Evolutionary conservation across 2,113 vertebrate species (phyloP), one percentile per base, ranked within the genome.

Genomic region (Trogon surrucura): DNA sequence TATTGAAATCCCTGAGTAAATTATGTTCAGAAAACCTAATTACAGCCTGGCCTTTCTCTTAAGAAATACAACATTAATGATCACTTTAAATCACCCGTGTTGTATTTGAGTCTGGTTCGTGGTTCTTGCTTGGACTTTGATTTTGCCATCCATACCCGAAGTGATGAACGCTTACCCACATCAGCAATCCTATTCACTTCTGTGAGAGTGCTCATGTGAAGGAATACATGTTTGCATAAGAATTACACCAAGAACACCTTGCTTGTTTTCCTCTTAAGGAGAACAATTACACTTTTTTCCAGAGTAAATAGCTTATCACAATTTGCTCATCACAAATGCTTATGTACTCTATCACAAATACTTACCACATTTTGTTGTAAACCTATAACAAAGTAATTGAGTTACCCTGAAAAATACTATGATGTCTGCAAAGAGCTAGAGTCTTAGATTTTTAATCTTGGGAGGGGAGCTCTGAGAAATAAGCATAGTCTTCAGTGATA

Each of bases 1-100:
- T 88, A 82, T 38, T 75, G 45, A 85, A 95, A 91, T 82, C 89
- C 16, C 81, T 70, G 10, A 69, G 61, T 89, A 95, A 95, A 94
- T 91, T 65, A 69, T 60, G 25, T 69, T 85, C 66, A 80, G 27
- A 91, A 91, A 95, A 85, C 85, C 80, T 94, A 89, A 80, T 93
- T 85, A 89, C 21, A 58, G 30, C 13, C 30, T 91, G 89, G 78
- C 50, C 27, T 82, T 94, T 89, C 74, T 91, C 70, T 87, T 87
- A 94, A 96, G 50, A 93, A 89, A 73, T 82, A 81, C 3, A 72
- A 82, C 85, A 80, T 91, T 61, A 91, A 85, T 66, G 83, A 65
- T 69, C 1, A 0, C 25, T 89, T 82, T 85, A 34, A 50, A 6
- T 88, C 38, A 69, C 23, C 47, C 30, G 23, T 87, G 34, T 85